Evolutionary conservation across 2,113 vertebrate genomes (phyloP), one percentile per base, ranked within the genome.

Genomic region (Neogobius melanostomus): DNA sequence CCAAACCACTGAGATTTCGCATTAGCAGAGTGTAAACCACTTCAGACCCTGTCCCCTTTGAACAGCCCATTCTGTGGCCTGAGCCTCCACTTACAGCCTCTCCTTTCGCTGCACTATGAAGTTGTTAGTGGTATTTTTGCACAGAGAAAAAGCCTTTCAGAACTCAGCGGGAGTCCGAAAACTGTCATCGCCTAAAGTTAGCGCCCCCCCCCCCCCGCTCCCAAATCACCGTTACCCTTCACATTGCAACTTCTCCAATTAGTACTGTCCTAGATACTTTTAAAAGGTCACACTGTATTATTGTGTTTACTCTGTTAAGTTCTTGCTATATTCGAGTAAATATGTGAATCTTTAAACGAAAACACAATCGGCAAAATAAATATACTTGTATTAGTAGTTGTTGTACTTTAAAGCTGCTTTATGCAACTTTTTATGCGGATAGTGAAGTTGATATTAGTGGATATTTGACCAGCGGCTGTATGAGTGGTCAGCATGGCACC

Each of bases 111-210:
- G 65, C 48, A 75, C 28, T 36, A 36, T 36, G 28, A 36, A 43
- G 69, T 83, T 60, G 69, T 79, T 80, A 60, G 69, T 47, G 61
- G 68, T 72, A 64, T 80, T 80, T 75, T 61, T 71, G 50, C 68
- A 71, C 63, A 0, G 21, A 14, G 11, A 45, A 65, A 47, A 80
- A 67, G 15, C 59, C 62, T 74, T 74, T 72, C 44, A 82, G 48
- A 74, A 64, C 78, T 75, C 81, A 6, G 64, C 76, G 50, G 51
- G 79, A 71, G 62, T 68, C 62, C 72, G 66, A 47, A 75, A 76
- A 42, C 66, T 80, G 76, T 66, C 75, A 73, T 77, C 63, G 36
- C 60, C 71, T 48, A 64, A 64, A 65, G 62, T 79, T 63, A 71
- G 17, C 61, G 7, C 12, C 17, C 54, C 21, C 11, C 9, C 52